phyloP scores from a whole-genome alignment of 2,797 vertebrate species.

The Diceros bicornis region DNA sequence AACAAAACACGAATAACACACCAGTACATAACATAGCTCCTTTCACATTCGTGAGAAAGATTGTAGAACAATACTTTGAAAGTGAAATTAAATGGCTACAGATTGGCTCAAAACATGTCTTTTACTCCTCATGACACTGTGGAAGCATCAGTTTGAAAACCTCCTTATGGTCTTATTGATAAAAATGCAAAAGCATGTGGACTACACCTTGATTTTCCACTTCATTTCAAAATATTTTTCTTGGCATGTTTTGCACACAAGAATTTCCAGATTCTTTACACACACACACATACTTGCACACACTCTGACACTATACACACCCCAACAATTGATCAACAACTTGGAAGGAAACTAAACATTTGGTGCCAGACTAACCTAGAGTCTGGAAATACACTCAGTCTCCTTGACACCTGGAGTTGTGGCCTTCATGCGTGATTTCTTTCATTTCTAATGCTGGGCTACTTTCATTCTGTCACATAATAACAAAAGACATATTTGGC shows the following conservation, averaged over 20 bases:
- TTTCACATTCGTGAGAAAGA: neutral
- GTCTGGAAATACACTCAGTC: neutral
- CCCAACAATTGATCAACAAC: neutral
- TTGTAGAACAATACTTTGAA: conserved; percentile 25
- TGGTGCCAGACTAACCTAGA: neutral
- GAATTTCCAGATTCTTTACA: neutral
- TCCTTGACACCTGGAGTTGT: neutral
- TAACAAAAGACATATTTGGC: conserved; percentile 20
- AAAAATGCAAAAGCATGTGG: neutral
- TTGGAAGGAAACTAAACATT: neutral
- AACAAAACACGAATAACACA: conserved; percentile 48
- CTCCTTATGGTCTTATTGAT: neutral
- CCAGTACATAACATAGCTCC: neutral
- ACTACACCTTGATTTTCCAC: neutral
- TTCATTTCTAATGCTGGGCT: neutral
- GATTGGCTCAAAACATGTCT: neutral
- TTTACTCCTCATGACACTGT: neutral
- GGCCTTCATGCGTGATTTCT: neutral
- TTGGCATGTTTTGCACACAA: neutral
- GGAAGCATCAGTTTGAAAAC: neutral
- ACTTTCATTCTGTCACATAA: neutral
- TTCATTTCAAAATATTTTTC: conserved; percentile 37
- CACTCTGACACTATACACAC: neutral
- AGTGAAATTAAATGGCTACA: conserved; percentile 39
- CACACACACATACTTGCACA: neutral